phyloP scores from a whole-genome alignment of 2,113 vertebrate species.

The Solenodon paradoxus region DNA sequence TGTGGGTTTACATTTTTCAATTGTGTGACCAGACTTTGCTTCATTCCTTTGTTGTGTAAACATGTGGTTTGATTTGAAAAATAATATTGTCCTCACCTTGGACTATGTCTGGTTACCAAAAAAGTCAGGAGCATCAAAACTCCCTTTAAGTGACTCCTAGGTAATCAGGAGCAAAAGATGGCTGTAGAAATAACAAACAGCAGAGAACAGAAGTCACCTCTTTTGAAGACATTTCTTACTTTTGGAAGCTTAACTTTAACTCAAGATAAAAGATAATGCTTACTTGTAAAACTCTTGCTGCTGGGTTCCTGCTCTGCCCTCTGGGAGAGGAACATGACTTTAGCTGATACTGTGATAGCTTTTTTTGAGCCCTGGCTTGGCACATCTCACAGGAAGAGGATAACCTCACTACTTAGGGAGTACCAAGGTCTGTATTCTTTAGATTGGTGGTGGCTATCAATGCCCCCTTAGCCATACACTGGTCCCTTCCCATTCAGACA shows the following conservation, averaged over 20 bases:
- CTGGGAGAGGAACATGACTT: background rate
- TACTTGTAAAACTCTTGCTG: background rate
- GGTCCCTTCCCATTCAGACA: background rate
- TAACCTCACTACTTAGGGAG: background rate
- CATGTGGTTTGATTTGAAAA: background rate
- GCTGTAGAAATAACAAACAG: background rate
- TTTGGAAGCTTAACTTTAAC: background rate
- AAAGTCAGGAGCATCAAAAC: background rate
- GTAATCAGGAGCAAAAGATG: background rate
- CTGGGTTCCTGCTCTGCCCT: background rate
- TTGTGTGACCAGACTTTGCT: background rate
- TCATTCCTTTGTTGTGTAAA: background rate
- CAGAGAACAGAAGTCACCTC: background rate
- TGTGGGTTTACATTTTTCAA: background rate
- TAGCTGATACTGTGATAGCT: background rate
- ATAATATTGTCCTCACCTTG: background rate
- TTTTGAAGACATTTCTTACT: background rate
- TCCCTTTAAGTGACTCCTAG: background rate
- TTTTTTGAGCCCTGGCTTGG: background rate
- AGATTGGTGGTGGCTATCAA: background rate
- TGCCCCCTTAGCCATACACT: background rate
- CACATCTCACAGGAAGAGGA: background rate
- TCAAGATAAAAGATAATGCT: background rate
- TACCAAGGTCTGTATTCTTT: background rate
- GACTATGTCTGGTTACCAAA: background rate